These are phyloP conservation scores for Drosophila putrida DNA, from an alignment of 2,888 invertebrate genomes.

Conservation along the genomic window DNA sequence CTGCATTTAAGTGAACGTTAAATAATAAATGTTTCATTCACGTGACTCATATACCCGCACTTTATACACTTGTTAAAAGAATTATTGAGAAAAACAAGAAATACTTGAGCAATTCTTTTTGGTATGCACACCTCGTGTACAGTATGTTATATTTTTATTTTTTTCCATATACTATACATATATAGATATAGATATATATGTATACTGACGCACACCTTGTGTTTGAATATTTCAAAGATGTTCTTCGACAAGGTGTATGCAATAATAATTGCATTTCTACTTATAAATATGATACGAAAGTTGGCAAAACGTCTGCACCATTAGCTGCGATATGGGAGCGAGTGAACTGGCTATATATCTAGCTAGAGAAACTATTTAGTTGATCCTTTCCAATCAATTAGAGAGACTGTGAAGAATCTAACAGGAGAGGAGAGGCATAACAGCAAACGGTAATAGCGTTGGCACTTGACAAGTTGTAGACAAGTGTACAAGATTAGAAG, in stretches of 20 bases:
- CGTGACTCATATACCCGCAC: conserved; percentile 2
- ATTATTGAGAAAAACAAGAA: conserved; percentile 49
- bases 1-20: too few relatives aligned
- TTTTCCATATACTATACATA: conserved; percentile 6
- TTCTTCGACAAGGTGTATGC: conserved; percentile 54
- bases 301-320: conserved; percentile 56
- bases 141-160: not conserved
- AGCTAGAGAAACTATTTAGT: conserved; percentile 11
- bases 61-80: conserved; percentile 8
- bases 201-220: conserved; percentile 44
- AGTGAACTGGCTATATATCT: conserved; percentile 47
- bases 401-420: conserved; percentile 18
- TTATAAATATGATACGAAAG: conserved; percentile 70
- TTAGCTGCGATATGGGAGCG: conserved; percentile 25
- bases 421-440: conserved; percentile 17
- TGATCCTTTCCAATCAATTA: conserved; percentile 46
- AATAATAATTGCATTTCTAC: conserved; percentile 66
- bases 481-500: conserved; percentile 66
- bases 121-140: conserved; percentile 32
- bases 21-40: too few relatives aligned
- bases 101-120: conserved; percentile 30
- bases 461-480: conserved; percentile 64
- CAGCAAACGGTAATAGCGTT: conserved; percentile 19
- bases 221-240: conserved; percentile 26
- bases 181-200: conserved; percentile 13